Percentiles rank a stretch among this genome's conserved stretches.
Evolutionary conservation across 2,797 vertebrate genomes (phyloP).

Genomic region (Chelmon rostratus): DNA sequence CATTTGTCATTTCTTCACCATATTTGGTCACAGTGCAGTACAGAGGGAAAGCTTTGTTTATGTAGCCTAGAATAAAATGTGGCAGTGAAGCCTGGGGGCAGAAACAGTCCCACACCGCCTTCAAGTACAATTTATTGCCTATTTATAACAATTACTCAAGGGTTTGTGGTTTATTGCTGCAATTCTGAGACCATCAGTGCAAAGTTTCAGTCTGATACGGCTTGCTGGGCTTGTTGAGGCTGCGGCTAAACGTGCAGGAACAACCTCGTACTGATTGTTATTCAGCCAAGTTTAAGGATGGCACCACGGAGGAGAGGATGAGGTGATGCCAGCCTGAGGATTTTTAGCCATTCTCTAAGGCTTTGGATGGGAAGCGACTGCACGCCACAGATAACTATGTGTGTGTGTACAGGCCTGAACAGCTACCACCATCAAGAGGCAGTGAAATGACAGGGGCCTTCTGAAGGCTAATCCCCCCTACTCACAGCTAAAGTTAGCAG

Average conservation of each 20-base stretch:
- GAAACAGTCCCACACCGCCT: slow-evolving; percentile 60
- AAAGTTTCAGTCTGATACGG: slow-evolving; percentile 46
- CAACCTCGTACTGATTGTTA: slow-evolving; percentile 26
- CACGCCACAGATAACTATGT: slow-evolving; percentile 32
- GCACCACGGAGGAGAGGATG: slow-evolving; percentile 25
- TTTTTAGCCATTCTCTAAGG: neutral
- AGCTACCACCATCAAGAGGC: slow-evolving; percentile 69
- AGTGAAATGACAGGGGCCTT: slow-evolving; percentile 79
- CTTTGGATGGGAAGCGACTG: slow-evolving; percentile 12
- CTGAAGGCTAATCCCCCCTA: slow-evolving; percentile 75
- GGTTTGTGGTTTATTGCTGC: slow-evolving; percentile 45
- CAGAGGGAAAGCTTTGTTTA: slow-evolving; percentile 81
- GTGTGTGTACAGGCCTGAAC: slow-evolving; percentile 55
- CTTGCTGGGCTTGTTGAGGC: slow-evolving; percentile 23
- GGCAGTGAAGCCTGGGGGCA: slow-evolving; percentile 56
- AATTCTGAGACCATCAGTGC: slow-evolving; percentile 42
- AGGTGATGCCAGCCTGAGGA: slow-evolving; percentile 30
- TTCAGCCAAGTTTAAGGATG: slow-evolving; percentile 7
- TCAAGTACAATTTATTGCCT: slow-evolving; percentile 40
- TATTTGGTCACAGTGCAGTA: slow-evolving; percentile 83
- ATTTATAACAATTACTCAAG: slow-evolving; percentile 59
- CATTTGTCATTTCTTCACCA: slow-evolving; percentile 85
- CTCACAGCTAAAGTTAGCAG: slow-evolving; percentile 77
- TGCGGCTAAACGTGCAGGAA: slow-evolving; percentile 32
- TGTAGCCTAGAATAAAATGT: slow-evolving; percentile 78